Percentiles rank a stretch among this genome's conserved stretches.
phyloP scores from a whole-genome alignment of 2,888 invertebrate genomes.

The Anoncus sp. region DNA sequence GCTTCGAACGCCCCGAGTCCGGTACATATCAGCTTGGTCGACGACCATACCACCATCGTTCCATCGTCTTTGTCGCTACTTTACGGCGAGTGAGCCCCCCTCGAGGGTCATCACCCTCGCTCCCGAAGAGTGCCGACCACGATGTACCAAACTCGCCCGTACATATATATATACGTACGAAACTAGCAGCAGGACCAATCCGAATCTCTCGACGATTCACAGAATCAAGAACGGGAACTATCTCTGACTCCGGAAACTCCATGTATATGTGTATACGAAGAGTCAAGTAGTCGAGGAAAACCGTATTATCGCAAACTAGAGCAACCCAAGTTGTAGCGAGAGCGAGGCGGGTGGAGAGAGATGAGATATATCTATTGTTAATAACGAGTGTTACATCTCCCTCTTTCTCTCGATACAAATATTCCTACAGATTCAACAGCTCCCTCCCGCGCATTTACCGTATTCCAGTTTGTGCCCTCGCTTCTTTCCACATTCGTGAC shows the following conservation, averaged over 20 bases:
- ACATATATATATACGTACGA: conserved; percentile 17
- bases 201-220: conserved; percentile 34
- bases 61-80: conserved; percentile 32
- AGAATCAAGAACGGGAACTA: conserved; percentile 35
- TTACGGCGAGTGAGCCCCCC: conserved; percentile 29
- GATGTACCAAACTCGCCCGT: neutral
- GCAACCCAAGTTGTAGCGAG: conserved; percentile 15
- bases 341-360: conserved; percentile 10
- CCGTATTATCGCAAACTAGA: conserved; percentile 44
- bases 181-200: conserved; percentile 10
- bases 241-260: conserved; percentile 23
- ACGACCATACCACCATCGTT: conserved; percentile 14
- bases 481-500: neutral
- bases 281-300: conserved; percentile 30
- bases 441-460: neutral
- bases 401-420: neutral
- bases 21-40: conserved; percentile 10
- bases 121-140: conserved; percentile 15
- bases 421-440: neutral
- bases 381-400: neutral
- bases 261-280: neutral
- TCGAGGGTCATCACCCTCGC: neutral
- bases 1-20: conserved; percentile 17
- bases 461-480: neutral
- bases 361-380: conserved; percentile 12